Conservation (phyloP, 2,797 vertebrate genomes). For the Hypotaenidia okinawae region DNA sequence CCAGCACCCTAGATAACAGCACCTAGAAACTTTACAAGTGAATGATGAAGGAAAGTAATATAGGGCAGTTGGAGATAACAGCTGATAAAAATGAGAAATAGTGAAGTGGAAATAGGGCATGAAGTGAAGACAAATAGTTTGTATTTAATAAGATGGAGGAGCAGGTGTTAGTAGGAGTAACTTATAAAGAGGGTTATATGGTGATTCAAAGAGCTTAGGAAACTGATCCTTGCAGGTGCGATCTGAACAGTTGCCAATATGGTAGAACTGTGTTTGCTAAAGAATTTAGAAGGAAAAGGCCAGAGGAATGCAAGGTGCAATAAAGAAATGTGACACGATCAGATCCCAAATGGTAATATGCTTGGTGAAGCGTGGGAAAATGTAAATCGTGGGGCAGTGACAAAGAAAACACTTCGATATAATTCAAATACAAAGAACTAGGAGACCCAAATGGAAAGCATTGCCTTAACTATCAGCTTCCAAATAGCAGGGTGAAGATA, state of each 20-base stretch:
- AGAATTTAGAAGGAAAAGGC: not conserved
- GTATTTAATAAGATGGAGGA: not conserved
- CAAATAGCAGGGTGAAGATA: not conserved
- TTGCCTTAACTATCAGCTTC: not conserved
- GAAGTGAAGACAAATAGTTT: not conserved
- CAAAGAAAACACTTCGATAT: not conserved
- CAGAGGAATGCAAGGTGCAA: not conserved
- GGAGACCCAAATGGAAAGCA: not conserved
- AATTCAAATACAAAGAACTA: not conserved
- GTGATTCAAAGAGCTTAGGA: not conserved
- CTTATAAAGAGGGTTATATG: not conserved
- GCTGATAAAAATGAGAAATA: not conserved
- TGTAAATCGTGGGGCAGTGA: not conserved
- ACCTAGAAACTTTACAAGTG: not conserved
- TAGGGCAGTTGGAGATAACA: not conserved
- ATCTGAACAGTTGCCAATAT: not conserved
- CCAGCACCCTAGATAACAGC: not conserved
- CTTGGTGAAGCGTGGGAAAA: not conserved
- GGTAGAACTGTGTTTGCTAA: not conserved
- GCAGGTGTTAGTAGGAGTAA: not conserved
- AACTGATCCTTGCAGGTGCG: not conserved
- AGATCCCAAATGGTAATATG: not conserved
- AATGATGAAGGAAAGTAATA: not conserved
- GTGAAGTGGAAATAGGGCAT: not conserved
- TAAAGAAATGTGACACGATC: not conserved